phyloP scores from a whole-genome alignment of 2,113 vertebrate genomes.

The rabbit (Oryctolagus cuniculus) region mOryCun1.1 NC_091445.1:54380501-54381000 shows the following conservation, averaged over 20 bases:
- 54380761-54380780: not conserved
- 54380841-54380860: fast-evolving
- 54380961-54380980: not conserved
- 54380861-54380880: not conserved
- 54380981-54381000: not conserved
- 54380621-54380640: not conserved
- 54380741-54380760: conserved; percentile 44
- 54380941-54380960: not conserved
- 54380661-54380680: conserved; percentile 58
- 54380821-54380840: not conserved
- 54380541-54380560: not conserved
- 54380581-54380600: not conserved
- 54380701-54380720: conserved; percentile 24
- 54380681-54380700: not conserved
- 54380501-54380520: not conserved
- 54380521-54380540: not conserved
- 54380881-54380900: not conserved
- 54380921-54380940: not conserved
- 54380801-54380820: not conserved
- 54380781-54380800: not conserved
- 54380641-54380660: not conserved
- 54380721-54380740: not conserved
- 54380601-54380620: not conserved
- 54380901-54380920: not conserved
- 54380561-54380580: not conserved